phyloP scores from a whole-genome alignment of 2,797 vertebrate genomes.

The Semaprochilodus insignis region DNA sequence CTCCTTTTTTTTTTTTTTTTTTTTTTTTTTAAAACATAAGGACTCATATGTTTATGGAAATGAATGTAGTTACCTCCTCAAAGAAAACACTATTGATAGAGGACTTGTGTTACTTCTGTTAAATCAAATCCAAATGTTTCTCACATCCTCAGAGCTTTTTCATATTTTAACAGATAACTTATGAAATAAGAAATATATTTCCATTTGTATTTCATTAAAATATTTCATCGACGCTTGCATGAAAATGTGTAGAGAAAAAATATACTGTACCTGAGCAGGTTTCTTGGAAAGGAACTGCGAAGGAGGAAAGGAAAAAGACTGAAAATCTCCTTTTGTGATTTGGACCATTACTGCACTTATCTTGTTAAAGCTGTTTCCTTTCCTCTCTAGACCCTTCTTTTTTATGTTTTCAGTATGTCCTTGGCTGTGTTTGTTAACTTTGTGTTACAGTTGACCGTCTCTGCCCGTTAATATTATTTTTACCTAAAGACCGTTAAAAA shows the following conservation, averaged over 20 bases:
- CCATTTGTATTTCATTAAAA: constrained; percentile 87
- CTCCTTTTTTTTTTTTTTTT: constrained; percentile 61
- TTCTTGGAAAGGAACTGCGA: constrained; percentile 78
- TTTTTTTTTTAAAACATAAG: constrained; percentile 78
- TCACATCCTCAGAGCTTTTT: constrained; percentile 83
- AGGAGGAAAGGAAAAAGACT: constrained; percentile 75
- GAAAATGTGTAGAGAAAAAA: constrained; percentile 86
- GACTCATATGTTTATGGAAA: constrained; percentile 86
- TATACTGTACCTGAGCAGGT: constrained; percentile 84
- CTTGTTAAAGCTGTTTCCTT: constrained; percentile 70
- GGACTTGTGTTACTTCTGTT: constrained; percentile 82
- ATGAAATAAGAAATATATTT: constrained; percentile 86
- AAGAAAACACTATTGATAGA: constrained; percentile 84
- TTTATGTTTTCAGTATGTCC: constrained; percentile 73
- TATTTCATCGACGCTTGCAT: constrained; percentile 88
- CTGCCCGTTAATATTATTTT: constrained; percentile 84
- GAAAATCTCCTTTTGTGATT: constrained; percentile 75
- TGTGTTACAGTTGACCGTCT: constrained; percentile 89
- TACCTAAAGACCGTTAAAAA: constrained; percentile 69
- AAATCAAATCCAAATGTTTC: constrained; percentile 81
- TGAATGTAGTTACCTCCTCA: constrained; percentile 86
- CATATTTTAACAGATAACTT: constrained; percentile 87
- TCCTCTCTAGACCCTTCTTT: constrained; percentile 56
- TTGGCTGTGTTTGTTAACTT: constrained; percentile 85
- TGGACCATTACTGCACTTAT: constrained; percentile 91